Conservation (phyloP, 2,113 vertebrate species). For the Emydocephalus ijimae region DNA sequence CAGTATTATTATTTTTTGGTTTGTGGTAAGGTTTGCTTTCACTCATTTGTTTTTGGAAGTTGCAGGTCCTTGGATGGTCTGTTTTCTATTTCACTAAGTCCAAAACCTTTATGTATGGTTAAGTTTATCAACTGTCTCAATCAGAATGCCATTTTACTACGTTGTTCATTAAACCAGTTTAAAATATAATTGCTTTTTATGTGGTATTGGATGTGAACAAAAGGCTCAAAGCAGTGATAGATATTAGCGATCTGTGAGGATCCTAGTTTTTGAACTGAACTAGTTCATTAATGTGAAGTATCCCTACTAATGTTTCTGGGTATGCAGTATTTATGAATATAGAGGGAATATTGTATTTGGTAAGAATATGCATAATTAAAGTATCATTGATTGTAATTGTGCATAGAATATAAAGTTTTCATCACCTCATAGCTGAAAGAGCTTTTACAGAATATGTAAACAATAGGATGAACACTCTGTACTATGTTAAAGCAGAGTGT, state of each 20-base stretch:
- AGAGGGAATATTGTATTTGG: background rate
- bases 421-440: no score
- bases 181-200: background rate
- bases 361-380: background rate
- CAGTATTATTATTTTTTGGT: background rate
- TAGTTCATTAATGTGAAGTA: background rate
- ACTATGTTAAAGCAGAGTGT: background rate
- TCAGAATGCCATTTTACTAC: conserved; percentile 19
- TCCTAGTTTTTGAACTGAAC: conserved; percentile 41
- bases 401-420: background rate
- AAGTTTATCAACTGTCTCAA: conserved; percentile 50
- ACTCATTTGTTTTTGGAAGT: conserved; percentile 47
- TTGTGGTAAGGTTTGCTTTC: conserved; percentile 40
- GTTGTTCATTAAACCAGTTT: background rate
- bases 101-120: conserved; percentile 48
- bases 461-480: background rate
- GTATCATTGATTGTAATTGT: background rate
- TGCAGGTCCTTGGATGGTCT: conserved; percentile 20
- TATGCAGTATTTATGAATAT: background rate
- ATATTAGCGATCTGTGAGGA: background rate
- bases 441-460: background rate
- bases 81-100: conserved; percentile 29
- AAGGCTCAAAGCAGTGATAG: background rate
- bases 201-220: background rate
- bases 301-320: background rate